A percentile compares a stretch with the other conserved stretches of the same genome.
Evolutionary conservation across 2,888 invertebrate species (phyloP).

Genomic region (Trissolcus japonicus): DNA sequence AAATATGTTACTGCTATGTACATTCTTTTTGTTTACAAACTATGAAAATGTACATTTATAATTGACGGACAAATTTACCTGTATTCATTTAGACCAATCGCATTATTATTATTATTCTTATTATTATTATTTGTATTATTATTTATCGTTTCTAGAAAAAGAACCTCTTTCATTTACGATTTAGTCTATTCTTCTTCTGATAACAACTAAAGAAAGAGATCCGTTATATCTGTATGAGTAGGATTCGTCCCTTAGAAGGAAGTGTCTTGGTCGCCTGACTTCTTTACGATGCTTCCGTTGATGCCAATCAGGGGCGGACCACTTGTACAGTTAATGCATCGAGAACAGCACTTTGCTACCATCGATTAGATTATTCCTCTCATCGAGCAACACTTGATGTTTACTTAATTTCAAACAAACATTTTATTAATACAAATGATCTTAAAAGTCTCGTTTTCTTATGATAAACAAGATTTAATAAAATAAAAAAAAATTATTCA

Average conservation of each 20-base stretch:
- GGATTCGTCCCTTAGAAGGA: conserved; percentile 66
- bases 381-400: conserved; percentile 9
- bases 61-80: not conserved
- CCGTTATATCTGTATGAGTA: conserved; percentile 69
- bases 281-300: conserved; percentile 54
- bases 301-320: conserved; percentile 54
- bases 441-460: not conserved
- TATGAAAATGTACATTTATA: not conserved
- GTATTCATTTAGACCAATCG: not conserved
- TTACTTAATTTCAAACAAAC: conserved; percentile 5
- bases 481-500: not conserved
- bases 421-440: not conserved
- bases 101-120: too few relatives aligned
- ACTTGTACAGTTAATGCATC: conserved; percentile 48
- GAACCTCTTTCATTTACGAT: not conserved
- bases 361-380: conserved; percentile 33
- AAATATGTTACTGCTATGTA: conserved; percentile 4
- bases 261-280: conserved; percentile 58
- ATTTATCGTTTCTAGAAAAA: too few relatives aligned
- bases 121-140: too few relatives aligned
- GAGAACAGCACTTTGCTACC: conserved; percentile 38
- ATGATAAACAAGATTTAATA: too few relatives aligned
- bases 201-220: conserved; percentile 60
- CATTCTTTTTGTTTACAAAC: conserved; percentile 11
- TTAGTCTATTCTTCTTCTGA: conserved; percentile 55